Evolutionary conservation across 2,797 vertebrate genomes (phyloP), one percentile per base, ranked within the genome.

Genomic region (Sebastes oblongus): DNA sequence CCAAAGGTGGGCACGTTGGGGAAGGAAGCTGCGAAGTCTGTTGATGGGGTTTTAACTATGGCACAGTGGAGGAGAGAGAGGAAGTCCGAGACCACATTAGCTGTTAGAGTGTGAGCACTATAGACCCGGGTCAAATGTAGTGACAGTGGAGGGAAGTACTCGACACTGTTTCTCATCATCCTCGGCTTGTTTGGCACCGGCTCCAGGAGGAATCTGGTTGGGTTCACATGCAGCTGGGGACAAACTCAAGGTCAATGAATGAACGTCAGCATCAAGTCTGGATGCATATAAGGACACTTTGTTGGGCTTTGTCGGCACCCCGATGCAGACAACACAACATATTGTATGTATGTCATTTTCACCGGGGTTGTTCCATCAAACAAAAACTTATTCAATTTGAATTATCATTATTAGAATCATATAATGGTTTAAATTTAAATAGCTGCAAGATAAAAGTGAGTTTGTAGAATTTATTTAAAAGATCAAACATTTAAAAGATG

Each of bases 1-100:
- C 87, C 82, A 94, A 92, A 94, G 93, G 93, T 94, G 88, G 89
- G 75, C 62, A 76, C 80, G 27, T 88, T 84, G 66, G 91, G 93
- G 89, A 88, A 92, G 81, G 84, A 91, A 85, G 78, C 86, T 64
- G 69, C 64, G 32, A 83, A 74, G 77, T 75, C 81, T 81, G 90
- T 88, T 94, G 89, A 95, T 93, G 82, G 81, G 78, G 83, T 88
- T 92, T 92, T 89, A 89, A 92, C 86, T 84, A 89, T 32, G 25
- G 82, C 80, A 74, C 81, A 69, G 82, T 52, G 69, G 68, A 79
- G 77, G 50, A 74, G 66, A 50, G 71, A 56, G 29, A 85, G 60
- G 76, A 76, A 66, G 66, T 67, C 68, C 30, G 72, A 36, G 11
- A 67, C 36, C 30, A 42, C 25, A 86, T 77, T 81, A 86, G 83